phyloP scores from a whole-genome alignment of 2,888 invertebrate species.

The Ennomos quercinarius region DNA sequence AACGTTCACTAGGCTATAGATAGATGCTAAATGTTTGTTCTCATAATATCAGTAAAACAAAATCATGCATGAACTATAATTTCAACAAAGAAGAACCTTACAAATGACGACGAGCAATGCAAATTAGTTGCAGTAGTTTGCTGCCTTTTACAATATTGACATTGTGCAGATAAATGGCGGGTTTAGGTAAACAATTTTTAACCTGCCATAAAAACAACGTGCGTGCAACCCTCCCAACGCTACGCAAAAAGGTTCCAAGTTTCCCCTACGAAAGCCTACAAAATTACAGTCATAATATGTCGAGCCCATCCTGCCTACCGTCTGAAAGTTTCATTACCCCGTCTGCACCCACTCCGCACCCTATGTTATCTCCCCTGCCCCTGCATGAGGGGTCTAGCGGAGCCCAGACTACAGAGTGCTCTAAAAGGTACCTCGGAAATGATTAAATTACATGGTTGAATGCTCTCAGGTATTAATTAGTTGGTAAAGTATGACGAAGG shows the following conservation, averaged over 20 bases:
- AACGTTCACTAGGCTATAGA: neutral
- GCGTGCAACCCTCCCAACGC: slow-evolving; percentile 3
- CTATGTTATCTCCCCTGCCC: slow-evolving; percentile 37
- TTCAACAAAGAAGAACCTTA: too few relatives aligned
- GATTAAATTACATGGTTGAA: slow-evolving; percentile 32
- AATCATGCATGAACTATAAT: too few relatives aligned
- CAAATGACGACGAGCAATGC: too few relatives aligned
- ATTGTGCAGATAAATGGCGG: neutral
- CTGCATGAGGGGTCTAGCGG: slow-evolving; percentile 46
- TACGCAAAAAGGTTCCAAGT: slow-evolving; percentile 26
- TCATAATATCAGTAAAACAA: too few relatives aligned
- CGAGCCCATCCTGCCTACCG: slow-evolving; percentile 52
- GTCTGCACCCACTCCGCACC: slow-evolving; percentile 52
- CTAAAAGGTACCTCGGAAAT: slow-evolving; percentile 42
- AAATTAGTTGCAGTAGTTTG: neutral
- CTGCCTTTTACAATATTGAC: slow-evolving; percentile 1
- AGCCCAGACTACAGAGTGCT: slow-evolving; percentile 42
- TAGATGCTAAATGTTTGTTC: too few relatives aligned
- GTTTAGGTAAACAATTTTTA: too few relatives aligned
- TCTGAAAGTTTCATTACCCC: slow-evolving; percentile 72
- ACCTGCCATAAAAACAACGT: too few relatives aligned
- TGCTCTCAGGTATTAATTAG: slow-evolving; percentile 17
- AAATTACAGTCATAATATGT: slow-evolving; percentile 56
- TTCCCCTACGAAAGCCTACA: slow-evolving; percentile 45
- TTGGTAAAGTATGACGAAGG: neutral